phyloP scores from a whole-genome alignment of 2,888 invertebrate genomes.

The Acrobasis consociella region DNA sequence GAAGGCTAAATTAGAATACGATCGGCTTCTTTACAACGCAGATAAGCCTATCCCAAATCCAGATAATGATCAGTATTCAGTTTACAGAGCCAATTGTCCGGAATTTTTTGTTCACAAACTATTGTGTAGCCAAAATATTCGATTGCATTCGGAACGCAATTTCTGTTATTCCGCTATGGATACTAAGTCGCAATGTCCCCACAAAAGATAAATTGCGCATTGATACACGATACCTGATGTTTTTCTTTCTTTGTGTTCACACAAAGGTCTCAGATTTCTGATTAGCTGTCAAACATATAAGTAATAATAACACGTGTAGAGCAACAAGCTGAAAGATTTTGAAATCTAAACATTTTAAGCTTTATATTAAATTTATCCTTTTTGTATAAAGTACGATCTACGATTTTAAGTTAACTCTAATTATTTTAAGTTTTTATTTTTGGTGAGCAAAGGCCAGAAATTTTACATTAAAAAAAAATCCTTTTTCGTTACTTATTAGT shows the following conservation, averaged over 20 bases:
- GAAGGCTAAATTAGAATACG: conserved; percentile 55
- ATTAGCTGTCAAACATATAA: conserved; percentile 45
- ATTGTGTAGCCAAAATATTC: conserved; percentile 66
- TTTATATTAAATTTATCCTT: too few species aligned
- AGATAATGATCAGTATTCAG: conserved; percentile 79
- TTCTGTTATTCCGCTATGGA: conserved; percentile 66
- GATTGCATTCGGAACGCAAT: conserved; percentile 75
- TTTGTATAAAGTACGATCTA: too few species aligned
- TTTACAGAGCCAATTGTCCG: conserved; percentile 74
- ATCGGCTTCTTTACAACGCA: conserved; percentile 68
- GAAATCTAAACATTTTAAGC: background rate
- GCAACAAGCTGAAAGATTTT: background rate
- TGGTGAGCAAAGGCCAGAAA: too few species aligned
- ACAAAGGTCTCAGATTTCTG: conserved; percentile 60
- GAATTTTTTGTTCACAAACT: conserved; percentile 56
- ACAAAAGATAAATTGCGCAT: conserved; percentile 76
- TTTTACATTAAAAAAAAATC: too few species aligned
- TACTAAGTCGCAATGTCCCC: conserved; percentile 63
- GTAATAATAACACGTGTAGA: conserved; percentile 33
- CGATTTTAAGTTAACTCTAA: too few species aligned
- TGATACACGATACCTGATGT: conserved; percentile 75
- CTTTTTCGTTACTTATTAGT: too few species aligned
- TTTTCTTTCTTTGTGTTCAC: conserved; percentile 56
- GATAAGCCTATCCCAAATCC: conserved; percentile 69
- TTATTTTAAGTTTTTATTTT: too few species aligned